Conservation (phyloP, 2,797 vertebrate genomes). For the Corythornis leucogaster region DNA sequence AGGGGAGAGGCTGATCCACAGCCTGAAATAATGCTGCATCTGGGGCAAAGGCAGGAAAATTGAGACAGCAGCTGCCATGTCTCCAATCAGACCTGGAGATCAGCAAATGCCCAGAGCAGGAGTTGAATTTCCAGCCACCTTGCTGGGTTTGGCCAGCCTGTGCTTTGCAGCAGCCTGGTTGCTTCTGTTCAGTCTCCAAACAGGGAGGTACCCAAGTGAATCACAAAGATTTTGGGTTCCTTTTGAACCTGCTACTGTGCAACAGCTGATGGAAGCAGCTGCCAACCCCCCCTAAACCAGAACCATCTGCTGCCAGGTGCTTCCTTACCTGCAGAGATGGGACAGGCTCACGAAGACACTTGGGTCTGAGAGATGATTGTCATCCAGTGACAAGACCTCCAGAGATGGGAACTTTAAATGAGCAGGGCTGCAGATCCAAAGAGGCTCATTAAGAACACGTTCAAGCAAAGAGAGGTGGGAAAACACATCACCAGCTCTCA, state of each 20-base stretch:
- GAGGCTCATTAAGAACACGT: background rate
- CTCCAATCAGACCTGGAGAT: too few relatives aligned
- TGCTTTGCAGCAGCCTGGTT: too few relatives aligned
- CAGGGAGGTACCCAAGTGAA: too few relatives aligned
- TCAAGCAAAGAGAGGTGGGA: background rate
- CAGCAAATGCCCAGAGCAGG: too few relatives aligned
- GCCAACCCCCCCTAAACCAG: background rate
- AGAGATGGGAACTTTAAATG: conserved; percentile 77
- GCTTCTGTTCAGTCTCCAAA: too few relatives aligned
- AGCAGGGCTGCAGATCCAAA: background rate
- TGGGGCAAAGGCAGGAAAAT: too few relatives aligned
- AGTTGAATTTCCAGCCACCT: too few relatives aligned
- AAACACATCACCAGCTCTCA: background rate
- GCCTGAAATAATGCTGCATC: background rate
- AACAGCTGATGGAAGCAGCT: background rate
- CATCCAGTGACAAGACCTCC: conserved; percentile 86
- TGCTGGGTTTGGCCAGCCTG: too few relatives aligned
- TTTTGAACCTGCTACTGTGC: background rate
- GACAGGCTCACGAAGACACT: conserved; percentile 82
- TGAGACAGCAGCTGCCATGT: too few relatives aligned
- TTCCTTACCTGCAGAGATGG: conserved; percentile 80
- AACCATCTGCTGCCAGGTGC: background rate
- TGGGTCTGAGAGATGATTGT: conserved; percentile 83
- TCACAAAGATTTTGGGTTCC: background rate
- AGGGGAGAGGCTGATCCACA: background rate